A percentile compares a stretch with the other conserved stretches of the same genome.
Evolutionary conservation across 1,140 invertebrate genomes (phyloP).

Genomic region (Wasmannia auropunctata): DNA sequence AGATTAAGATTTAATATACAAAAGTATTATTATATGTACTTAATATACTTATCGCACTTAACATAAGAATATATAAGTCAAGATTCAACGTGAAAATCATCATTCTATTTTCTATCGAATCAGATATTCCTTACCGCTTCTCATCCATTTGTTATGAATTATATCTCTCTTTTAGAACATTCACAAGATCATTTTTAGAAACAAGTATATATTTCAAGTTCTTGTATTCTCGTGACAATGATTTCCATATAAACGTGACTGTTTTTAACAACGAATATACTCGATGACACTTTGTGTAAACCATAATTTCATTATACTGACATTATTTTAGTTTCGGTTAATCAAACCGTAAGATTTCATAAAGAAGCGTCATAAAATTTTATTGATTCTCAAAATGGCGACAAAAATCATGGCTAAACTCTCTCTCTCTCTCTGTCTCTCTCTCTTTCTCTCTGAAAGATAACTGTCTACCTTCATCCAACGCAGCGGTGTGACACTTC

Average conservation of each 20-base stretch:
- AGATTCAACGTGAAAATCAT: not conserved
- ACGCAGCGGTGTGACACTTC: conserved; percentile 65
- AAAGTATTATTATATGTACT: not conserved
- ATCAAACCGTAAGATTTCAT: not conserved
- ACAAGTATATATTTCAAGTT: not conserved
- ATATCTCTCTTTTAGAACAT: not conserved
- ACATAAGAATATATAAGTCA: not conserved
- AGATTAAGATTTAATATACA: not conserved
- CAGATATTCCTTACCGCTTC: not conserved
- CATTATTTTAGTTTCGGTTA: conserved; percentile 27
- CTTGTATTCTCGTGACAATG: not conserved
- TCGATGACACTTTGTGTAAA: not conserved
- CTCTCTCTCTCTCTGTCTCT: conserved; percentile 36
- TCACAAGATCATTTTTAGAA: not conserved
- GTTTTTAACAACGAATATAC: conserved; percentile 4
- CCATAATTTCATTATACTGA: not conserved
- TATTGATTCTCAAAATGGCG: conserved; percentile 47
- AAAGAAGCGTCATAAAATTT: conserved; percentile 46
- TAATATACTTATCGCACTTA: not conserved
- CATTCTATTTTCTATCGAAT: conserved; percentile 6
- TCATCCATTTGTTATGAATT: conserved; percentile 4
- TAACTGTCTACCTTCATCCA: conserved; percentile 77
- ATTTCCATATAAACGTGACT: not conserved
- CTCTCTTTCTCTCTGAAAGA: conserved; percentile 75
- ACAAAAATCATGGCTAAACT: conserved; percentile 68